Percentiles rank a stretch among this genome's conserved stretches.
These are phyloP conservation scores for Carassius carassius DNA, from an alignment of 2,113 vertebrate genomes.

Conservation along the genomic window DNA sequence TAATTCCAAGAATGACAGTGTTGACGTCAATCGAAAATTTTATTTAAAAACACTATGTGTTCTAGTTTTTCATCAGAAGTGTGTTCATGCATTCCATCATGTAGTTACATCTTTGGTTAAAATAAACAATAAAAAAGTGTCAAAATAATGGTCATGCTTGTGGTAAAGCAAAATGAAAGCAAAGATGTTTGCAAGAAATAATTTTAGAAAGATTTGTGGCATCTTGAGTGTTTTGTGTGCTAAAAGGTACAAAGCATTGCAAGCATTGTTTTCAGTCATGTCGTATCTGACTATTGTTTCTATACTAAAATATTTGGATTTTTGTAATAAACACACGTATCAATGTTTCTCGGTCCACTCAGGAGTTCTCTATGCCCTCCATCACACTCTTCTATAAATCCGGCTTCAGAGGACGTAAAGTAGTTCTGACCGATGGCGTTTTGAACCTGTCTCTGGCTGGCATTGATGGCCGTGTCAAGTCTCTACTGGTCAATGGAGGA, in stretches of 20 bases:
- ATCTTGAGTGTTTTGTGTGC: not conserved
- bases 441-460: conserved; percentile 81
- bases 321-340: not conserved
- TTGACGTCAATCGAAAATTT: not conserved
- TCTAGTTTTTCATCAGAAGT: not conserved
- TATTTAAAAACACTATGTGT: not conserved
- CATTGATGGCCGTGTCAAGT: conserved; percentile 79
- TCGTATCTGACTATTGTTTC: not conserved
- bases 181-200: not conserved
- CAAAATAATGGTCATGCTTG: not conserved
- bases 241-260: not conserved
- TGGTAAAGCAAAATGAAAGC: not conserved
- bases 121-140: not conserved
- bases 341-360: conserved; percentile 19
- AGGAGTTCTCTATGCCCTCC: conserved; percentile 90
- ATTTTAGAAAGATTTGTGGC: not conserved
- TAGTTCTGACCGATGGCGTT: conserved; percentile 73
- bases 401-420: conserved; percentile 84
- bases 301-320: not conserved
- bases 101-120: not conserved
- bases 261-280: not conserved
- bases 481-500: conserved; percentile 88
- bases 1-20: not conserved
- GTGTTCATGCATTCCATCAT: not conserved
- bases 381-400: conserved; percentile 85